Evolutionary conservation across 2,888 invertebrate species (phyloP).

Genomic region (Eristalis pertinax): DNA sequence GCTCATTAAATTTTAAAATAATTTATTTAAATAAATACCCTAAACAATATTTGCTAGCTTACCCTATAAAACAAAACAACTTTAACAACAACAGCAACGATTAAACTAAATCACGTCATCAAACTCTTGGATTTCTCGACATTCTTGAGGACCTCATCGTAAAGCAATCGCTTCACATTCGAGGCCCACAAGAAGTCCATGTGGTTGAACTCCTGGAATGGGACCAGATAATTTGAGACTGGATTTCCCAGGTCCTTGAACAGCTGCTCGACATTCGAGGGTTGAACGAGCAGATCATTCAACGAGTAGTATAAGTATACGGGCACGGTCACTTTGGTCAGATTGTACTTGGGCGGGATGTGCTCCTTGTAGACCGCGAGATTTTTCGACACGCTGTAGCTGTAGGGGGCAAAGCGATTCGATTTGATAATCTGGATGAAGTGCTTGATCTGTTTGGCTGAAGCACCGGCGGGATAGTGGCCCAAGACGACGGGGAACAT

Average conservation of each 20-base stretch:
- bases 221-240: slow-evolving; percentile 82
- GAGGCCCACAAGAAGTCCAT: slow-evolving; percentile 86
- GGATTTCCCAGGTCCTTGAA: slow-evolving; percentile 78
- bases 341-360: slow-evolving; percentile 82
- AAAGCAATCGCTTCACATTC: slow-evolving; percentile 83
- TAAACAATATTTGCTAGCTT: slow-evolving; percentile 2
- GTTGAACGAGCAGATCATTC: slow-evolving; percentile 84
- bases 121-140: slow-evolving; percentile 12
- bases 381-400: slow-evolving; percentile 83
- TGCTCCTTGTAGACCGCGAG: slow-evolving; percentile 82
- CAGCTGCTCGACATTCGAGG: slow-evolving; percentile 78
- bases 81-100: background rate
- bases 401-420: slow-evolving; percentile 82
- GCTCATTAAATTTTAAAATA: background rate
- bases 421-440: slow-evolving; percentile 83
- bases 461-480: slow-evolving; percentile 85
- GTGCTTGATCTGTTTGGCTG: slow-evolving; percentile 84
- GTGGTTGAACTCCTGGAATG: slow-evolving; percentile 84
- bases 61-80: background rate
- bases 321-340: slow-evolving; percentile 82
- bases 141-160: slow-evolving; percentile 75
- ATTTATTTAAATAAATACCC: slow-evolving; percentile 19
- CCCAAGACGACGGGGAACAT: slow-evolving; percentile 85
- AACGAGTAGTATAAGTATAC: slow-evolving; percentile 83
- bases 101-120: background rate